Evolutionary conservation across 2,797 vertebrate genomes (phyloP).

Genomic region (Echeneis naucrates): DNA sequence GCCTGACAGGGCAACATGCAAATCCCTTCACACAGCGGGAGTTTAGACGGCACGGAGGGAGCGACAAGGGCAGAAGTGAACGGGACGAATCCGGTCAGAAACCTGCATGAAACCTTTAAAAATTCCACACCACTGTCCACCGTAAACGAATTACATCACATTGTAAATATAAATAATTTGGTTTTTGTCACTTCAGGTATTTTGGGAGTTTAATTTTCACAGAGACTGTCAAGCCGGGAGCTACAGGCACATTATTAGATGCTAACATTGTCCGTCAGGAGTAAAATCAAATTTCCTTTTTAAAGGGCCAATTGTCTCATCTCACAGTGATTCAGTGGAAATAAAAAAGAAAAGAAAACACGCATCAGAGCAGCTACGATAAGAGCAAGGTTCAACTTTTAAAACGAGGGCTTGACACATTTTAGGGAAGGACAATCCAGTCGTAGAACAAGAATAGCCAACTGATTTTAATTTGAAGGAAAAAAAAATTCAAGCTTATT

Average conservation of each 20-base stretch:
- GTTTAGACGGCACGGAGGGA: constrained; percentile 47
- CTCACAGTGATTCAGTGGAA: neutral
- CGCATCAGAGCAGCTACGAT: neutral
- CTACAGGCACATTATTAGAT: too few species aligned
- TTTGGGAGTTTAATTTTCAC: too few species aligned
- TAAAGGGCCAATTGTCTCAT: neutral
- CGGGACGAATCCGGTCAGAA: constrained; percentile 12
- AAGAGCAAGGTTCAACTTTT: neutral
- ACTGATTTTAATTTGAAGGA: neutral
- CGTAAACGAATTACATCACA: neutral
- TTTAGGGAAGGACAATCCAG: neutral
- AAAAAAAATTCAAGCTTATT: too few species aligned
- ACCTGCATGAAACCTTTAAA: neutral
- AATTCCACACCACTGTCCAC: neutral
- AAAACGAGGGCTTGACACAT: neutral
- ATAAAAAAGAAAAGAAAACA: neutral
- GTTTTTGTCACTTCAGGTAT: neutral
- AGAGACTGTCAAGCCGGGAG: too few species aligned
- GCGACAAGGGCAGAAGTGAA: constrained; percentile 58
- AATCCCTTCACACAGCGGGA: constrained; percentile 46
- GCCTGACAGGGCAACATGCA: constrained; percentile 68
- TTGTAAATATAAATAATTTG: neutral
- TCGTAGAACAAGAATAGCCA: neutral
- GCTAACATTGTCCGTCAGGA: too few species aligned
- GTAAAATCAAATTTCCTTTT: neutral